Conservation (phyloP, 2,113 vertebrate genomes). For the Tympanuchus pallidicinctus region DNA sequence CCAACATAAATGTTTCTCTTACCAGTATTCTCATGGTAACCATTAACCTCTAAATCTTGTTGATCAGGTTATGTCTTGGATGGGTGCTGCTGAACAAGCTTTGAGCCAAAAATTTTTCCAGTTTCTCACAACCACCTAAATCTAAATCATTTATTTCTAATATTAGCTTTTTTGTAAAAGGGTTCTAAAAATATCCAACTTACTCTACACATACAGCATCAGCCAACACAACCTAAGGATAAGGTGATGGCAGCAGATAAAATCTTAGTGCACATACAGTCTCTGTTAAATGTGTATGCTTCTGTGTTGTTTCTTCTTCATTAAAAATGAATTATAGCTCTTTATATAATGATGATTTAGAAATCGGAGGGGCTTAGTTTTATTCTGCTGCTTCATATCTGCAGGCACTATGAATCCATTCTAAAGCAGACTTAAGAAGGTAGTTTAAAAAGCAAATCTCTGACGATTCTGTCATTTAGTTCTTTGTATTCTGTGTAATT, state of each 20-base stretch:
- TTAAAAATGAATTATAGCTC: conserved; percentile 74
- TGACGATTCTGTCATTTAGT: conserved; percentile 56
- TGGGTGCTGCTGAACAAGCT: too few species aligned
- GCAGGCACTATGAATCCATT: conserved; percentile 59
- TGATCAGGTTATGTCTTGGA: too few species aligned
- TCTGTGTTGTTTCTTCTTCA: conserved; percentile 72
- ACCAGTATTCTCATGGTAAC: too few species aligned
- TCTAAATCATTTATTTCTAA: conserved; percentile 53
- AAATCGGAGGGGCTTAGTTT: conserved; percentile 69
- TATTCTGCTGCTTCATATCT: conserved; percentile 49
- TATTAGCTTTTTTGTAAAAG: conserved; percentile 49
- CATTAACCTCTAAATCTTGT: too few species aligned
- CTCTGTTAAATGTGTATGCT: conserved; percentile 63
- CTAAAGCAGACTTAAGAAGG: conserved; percentile 65
- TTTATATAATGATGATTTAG: conserved; percentile 66
- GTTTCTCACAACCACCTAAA: not conserved
- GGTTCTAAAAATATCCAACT: conserved; percentile 56
- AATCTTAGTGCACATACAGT: conserved; percentile 53
- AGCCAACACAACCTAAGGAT: conserved; percentile 57
- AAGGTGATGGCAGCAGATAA: conserved; percentile 44
- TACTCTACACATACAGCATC: conserved; percentile 50
- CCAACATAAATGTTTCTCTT: too few species aligned
- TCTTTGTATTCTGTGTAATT: conserved; percentile 36
- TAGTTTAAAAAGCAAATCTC: conserved; percentile 58
- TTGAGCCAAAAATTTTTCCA: too few species aligned